Evolutionary conservation across 2,797 vertebrate species (phyloP), one percentile per base, ranked within the genome.

Genomic region (Enteromius afrohamiltoni): DNA sequence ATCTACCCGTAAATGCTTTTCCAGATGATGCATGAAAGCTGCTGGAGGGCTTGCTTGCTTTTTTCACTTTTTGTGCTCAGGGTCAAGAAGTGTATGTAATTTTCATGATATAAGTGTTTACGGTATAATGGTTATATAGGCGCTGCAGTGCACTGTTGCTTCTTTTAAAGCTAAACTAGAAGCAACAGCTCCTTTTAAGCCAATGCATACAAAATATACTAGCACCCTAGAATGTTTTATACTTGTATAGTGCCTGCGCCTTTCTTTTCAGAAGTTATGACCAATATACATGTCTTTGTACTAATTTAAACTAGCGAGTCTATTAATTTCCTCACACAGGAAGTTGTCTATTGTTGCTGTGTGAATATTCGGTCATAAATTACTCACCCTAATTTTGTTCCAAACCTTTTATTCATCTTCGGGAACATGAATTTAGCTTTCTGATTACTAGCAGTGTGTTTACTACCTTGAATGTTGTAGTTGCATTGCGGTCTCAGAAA

Each of bases 1-100:
- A 74, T 84, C 77, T 83, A 82, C 78, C 84, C 45, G 75, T 86
- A 84, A 79, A 82, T 70, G 68, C 64, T 51, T 60, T 81, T 82
- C 42, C 42, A 85, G 26, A 45, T 70, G 6, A 74, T 31, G 21
- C 45, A 49, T 71, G 23, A n/a, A 53, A 55, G 3, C 4, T 23
- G 49, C 51, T 55, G 31, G 51, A 75, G 19, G 31, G 51, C 51
- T 76, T 23, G 31, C 37, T 69, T 68, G 65, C 8, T 40, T 53
- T 64, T 3, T 6, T 23, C 26, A 3, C 21, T 71, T 71, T 23
- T 76, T 76, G 74, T 76, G 53, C 74, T 76, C 53, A 42, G 53
- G 53, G 74, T 60, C 58, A 40, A 9, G 51, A 23, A 10, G 7
- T 70, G n/a, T 26, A 40, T 58, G 34, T 4, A 37, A 16, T 37